These are phyloP conservation scores for Branchipolynoe longqiensis DNA, from an alignment of 2,888 invertebrate genomes.

Conservation along the genomic window DNA sequence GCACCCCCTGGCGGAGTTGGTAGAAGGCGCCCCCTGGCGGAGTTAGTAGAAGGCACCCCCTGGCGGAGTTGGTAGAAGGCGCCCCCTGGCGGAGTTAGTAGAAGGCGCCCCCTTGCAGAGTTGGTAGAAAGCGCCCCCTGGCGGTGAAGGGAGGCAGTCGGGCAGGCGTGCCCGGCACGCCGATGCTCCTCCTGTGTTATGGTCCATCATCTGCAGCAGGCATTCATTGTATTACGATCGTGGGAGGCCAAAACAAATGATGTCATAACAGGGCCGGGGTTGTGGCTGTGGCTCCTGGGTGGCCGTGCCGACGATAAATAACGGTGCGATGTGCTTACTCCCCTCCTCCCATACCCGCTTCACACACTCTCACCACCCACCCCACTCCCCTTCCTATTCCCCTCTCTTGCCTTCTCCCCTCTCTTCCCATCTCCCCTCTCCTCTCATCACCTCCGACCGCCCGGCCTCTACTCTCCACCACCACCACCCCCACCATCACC, in stretches of 20 bases:
- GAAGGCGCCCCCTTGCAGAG: slow-evolving; percentile 2
- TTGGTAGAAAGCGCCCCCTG: neutral
- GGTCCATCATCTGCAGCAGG: slow-evolving; percentile 54
- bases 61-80: neutral
- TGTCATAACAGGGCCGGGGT: slow-evolving; percentile 54
- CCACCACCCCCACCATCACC: too few species aligned
- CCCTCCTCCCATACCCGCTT: too few species aligned
- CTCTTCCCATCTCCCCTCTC: neutral
- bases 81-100: slow-evolving; percentile 11
- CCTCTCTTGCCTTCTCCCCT: neutral
- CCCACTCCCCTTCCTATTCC: too few species aligned
- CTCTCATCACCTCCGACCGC: neutral
- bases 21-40: neutral
- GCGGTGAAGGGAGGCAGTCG: neutral
- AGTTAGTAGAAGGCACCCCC: neutral
- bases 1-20: too few species aligned
- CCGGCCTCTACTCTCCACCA: neutral
- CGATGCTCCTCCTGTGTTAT: slow-evolving; percentile 4
- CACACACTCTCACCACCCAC: too few species aligned
- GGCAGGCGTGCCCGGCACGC: neutral
- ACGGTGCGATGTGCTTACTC: too few species aligned
- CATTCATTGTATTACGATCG: slow-evolving; percentile 53
- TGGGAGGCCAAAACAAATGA: slow-evolving; percentile 50
- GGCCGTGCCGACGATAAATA: slow-evolving; percentile 41
- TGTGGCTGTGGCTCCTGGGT: slow-evolving; percentile 40